These are phyloP conservation scores for Ia io DNA, from an alignment of 2,113 vertebrate genomes.

Conservation along the genomic window DNA sequence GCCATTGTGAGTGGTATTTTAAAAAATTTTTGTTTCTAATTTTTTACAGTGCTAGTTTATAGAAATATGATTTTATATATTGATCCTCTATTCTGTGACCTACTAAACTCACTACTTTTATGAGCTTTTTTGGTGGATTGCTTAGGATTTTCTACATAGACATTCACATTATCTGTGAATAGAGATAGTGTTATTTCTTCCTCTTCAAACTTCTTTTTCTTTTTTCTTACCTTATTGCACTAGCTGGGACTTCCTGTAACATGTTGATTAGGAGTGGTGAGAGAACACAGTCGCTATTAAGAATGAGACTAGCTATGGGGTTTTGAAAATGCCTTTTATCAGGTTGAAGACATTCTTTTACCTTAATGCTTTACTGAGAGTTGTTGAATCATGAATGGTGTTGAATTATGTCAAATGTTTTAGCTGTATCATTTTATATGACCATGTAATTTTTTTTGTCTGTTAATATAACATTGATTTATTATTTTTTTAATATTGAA, in stretches of 20 bases:
- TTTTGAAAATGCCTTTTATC: neutral
- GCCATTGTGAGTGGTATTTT: neutral
- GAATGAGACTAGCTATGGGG: neutral
- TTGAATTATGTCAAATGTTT: neutral
- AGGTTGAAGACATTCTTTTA: neutral
- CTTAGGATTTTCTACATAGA: neutral
- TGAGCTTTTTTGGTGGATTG: neutral
- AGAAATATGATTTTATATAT: neutral
- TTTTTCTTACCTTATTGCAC: neutral
- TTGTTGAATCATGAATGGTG: neutral
- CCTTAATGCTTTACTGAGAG: neutral
- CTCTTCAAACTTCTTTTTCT: neutral
- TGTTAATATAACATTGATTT: neutral
- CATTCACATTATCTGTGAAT: neutral
- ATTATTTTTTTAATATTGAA: neutral
- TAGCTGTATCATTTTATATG: neutral
- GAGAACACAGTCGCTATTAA: neutral
- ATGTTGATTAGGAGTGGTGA: neutral
- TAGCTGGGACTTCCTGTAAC: neutral
- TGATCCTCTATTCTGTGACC: neutral
- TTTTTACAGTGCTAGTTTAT: neutral
- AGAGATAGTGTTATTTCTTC: neutral
- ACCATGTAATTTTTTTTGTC: neutral
- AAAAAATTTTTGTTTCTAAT: neutral
- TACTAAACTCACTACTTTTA: neutral